Conservation (phyloP, 2,113 vertebrate species). For the Nibea albiflora region DNA sequence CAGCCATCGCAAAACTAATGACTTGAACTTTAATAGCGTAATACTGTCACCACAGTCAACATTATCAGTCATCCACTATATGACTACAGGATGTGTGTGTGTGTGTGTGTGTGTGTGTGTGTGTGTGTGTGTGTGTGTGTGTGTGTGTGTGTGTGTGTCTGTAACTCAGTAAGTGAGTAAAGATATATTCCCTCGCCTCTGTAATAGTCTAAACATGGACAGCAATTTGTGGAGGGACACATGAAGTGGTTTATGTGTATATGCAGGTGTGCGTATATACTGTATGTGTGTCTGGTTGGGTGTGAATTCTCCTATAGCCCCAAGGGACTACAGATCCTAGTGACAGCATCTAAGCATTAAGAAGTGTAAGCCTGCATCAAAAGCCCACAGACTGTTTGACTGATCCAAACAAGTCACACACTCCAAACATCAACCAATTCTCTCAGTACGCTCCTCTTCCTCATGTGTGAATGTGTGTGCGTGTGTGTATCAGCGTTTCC, state of each 20-base stretch:
- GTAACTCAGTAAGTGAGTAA: background rate
- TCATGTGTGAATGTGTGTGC: background rate
- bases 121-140: background rate
- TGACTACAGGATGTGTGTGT: constrained; percentile 1
- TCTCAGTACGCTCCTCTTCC: background rate
- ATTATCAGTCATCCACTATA: constrained; percentile 16
- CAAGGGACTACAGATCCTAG: constrained; percentile 1
- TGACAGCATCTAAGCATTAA: constrained; percentile 10
- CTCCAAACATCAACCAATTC: background rate
- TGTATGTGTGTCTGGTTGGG: background rate
- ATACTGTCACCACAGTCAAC: background rate
- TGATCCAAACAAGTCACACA: background rate
- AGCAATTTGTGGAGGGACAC: constrained; percentile 14
- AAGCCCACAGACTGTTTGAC: background rate
- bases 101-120: background rate
- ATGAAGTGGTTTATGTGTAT: constrained; percentile 5
- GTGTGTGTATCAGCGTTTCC: background rate
- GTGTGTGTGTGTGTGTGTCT: background rate
- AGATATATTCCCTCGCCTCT: constrained; percentile 1
- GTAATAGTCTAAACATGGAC: constrained; percentile 11
- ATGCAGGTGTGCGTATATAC: background rate
- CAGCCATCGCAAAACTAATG: constrained; percentile 44
- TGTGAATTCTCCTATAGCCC: background rate
- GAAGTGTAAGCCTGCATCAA: background rate
- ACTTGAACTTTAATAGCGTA: constrained; percentile 3